Conservation (phyloP, 2,797 vertebrate genomes). For the Galaxias olidus region DNA sequence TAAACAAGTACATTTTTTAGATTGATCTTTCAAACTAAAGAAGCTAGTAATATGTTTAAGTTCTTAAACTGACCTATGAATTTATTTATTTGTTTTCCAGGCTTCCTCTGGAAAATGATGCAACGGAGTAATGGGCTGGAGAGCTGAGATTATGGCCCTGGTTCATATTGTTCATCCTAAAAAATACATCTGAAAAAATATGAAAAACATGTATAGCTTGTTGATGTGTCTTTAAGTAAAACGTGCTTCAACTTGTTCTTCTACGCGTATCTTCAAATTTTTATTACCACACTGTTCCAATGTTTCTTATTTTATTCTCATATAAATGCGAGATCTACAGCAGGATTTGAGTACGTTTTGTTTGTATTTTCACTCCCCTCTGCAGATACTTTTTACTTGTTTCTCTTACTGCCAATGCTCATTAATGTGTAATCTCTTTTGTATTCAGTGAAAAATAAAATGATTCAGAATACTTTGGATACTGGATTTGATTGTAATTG, state of each 20-base stretch:
- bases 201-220: too few relatives aligned
- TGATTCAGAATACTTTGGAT: too few relatives aligned
- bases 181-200: too few relatives aligned
- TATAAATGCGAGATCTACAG: not conserved
- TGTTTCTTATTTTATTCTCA: not conserved
- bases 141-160: too few relatives aligned
- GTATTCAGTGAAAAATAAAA: too few relatives aligned
- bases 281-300: not conserved
- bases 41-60: not conserved
- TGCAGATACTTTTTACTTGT: not conserved
- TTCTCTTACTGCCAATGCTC: not conserved
- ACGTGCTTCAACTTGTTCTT: too few relatives aligned
- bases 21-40: not conserved
- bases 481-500: too few relatives aligned
- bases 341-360: not conserved
- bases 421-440: too few relatives aligned
- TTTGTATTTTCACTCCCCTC: not conserved
- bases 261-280: not conserved
- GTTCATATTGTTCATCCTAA: too few relatives aligned
- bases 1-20: not conserved
- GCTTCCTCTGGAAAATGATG: constrained; percentile 24
- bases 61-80: constrained; percentile 20
- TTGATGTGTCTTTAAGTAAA: too few relatives aligned
- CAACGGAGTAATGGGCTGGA: too few relatives aligned
- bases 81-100: constrained; percentile 39